Evolutionary conservation across 2,113 vertebrate genomes (phyloP).

Genomic region (Aspiorhynchus laticeps): DNA sequence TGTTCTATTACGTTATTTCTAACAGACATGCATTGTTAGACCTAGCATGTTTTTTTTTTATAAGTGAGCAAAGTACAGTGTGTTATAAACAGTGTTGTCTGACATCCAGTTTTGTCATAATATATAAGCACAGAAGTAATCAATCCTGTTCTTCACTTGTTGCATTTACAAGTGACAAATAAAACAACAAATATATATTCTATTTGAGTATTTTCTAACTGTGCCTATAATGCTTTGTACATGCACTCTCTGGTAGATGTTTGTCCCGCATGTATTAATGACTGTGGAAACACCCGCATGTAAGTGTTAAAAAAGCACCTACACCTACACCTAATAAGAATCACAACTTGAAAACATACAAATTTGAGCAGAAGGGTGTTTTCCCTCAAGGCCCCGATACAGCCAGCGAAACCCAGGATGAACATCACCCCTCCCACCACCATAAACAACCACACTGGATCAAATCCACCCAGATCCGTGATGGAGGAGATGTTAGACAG

Average conservation of each 20-base stretch:
- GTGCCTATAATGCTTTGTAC: background rate
- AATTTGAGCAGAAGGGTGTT: constrained; percentile 90
- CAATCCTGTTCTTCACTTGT: background rate
- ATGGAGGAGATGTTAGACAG: constrained; percentile 90
- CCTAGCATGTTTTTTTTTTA: background rate
- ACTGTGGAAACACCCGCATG: background rate
- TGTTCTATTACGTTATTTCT: background rate
- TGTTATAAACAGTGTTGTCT: background rate
- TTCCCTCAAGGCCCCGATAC: constrained; percentile 87
- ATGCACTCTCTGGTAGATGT: background rate
- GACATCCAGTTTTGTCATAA: background rate
- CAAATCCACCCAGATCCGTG: constrained; percentile 87
- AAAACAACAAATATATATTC: background rate
- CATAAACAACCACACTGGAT: constrained; percentile 89
- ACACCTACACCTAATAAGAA: background rate
- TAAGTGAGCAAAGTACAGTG: background rate
- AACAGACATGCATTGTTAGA: background rate
- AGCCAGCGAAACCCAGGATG: constrained; percentile 89
- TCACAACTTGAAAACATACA: constrained; percentile 73
- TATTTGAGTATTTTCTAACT: background rate
- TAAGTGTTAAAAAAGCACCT: background rate
- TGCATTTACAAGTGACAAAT: background rate
- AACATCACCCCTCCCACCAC: constrained; percentile 92
- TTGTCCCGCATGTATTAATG: background rate
- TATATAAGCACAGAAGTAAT: background rate